A percentile compares a stretch with the other conserved stretches of the same genome.
phyloP scores from a whole-genome alignment of 1,140 invertebrate species.

The Marisa cornuarietis region DNA sequence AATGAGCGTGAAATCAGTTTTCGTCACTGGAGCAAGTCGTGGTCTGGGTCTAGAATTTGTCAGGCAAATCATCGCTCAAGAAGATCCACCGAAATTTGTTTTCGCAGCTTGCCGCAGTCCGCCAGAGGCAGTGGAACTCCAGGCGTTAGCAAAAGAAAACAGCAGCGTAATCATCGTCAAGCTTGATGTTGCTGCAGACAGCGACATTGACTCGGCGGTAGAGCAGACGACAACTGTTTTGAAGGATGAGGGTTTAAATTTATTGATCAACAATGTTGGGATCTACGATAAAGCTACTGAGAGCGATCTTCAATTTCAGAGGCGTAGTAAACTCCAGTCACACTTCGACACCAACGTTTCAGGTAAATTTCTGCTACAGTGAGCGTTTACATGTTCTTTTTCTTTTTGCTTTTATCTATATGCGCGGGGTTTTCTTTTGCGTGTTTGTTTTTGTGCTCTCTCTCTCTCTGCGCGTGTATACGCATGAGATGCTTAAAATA shows the following conservation, averaged over 20 bases:
- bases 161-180: background rate
- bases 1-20: conserved; percentile 63
- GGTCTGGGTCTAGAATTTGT: conserved; percentile 87
- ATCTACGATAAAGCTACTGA: background rate
- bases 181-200: conserved; percentile 1
- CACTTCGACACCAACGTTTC: conserved; percentile 3
- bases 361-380: background rate
- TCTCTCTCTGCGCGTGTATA: too few species aligned
- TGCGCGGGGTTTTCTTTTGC: background rate
- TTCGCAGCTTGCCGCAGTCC: conserved; percentile 54
- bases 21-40: conserved; percentile 88
- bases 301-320: background rate
- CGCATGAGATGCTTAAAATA: too few species aligned
- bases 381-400: background rate
- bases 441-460: too few species aligned
- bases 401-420: background rate
- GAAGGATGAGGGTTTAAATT: conserved; percentile 22
- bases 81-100: conserved; percentile 78
- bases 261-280: conserved; percentile 34
- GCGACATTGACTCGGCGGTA: conserved; percentile 29
- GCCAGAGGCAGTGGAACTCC: background rate
- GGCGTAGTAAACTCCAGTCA: background rate
- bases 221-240: conserved; percentile 11
- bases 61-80: conserved; percentile 70
- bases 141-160: background rate